Evolutionary conservation across 2,797 vertebrate species (phyloP).

Genomic region (Aldrovandia affinis): DNA sequence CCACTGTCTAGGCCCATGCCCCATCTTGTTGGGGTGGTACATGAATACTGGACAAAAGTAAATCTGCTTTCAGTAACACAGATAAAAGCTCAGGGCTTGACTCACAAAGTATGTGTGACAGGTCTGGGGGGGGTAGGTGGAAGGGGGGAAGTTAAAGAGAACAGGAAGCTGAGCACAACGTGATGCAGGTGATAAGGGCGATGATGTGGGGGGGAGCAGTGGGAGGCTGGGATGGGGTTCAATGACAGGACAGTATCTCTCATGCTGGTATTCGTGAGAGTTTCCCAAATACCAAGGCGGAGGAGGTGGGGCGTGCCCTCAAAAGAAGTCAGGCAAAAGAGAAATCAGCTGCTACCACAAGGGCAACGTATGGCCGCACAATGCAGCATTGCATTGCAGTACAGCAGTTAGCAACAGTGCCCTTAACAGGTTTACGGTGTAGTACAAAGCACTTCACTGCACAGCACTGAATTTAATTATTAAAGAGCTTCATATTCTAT

Average conservation of each 20-base stretch:
- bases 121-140: background rate
- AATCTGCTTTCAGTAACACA: background rate
- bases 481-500: no score
- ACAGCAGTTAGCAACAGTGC: background rate
- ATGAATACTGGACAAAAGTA: background rate
- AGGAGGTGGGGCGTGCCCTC: background rate
- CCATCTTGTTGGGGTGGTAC: no score
- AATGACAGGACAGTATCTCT: conserved; percentile 67
- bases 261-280: conserved; percentile 83
- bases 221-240: conserved; percentile 69
- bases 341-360: conserved; percentile 18
- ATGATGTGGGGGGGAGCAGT: conserved; percentile 43
- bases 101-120: conserved; percentile 16
- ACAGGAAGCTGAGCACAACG: conserved; percentile 58
- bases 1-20: no score
- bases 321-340: conserved; percentile 12
- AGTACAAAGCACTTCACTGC: background rate
- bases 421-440: background rate
- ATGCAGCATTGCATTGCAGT: background rate
- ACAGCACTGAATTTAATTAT: background rate
- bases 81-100: conserved; percentile 22
- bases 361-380: background rate
- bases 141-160: conserved; percentile 11
- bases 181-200: conserved; percentile 66
- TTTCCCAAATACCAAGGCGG: conserved; percentile 60